Conservation (phyloP, 2,888 invertebrate genomes). For the Iselma pallidipennis region DNA sequence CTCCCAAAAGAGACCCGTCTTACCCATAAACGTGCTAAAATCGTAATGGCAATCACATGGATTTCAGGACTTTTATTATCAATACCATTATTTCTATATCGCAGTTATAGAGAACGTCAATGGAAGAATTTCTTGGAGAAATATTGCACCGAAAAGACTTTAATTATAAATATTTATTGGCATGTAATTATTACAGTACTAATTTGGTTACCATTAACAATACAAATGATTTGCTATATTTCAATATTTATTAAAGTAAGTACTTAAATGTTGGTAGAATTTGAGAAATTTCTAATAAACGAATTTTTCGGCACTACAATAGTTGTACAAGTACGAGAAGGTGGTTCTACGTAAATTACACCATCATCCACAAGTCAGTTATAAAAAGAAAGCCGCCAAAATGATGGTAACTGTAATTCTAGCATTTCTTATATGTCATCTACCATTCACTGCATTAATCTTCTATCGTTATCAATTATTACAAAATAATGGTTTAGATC, state of each 20-base stretch:
- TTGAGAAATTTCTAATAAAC: no score
- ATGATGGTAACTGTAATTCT: conserved; percentile 72
- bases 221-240: conserved; percentile 75
- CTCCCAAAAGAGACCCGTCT: conserved; percentile 72
- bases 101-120: conserved; percentile 68
- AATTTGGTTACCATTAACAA: conserved; percentile 76
- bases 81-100: conserved; percentile 66
- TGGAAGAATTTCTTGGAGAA: conserved; percentile 78
- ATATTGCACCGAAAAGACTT: conserved; percentile 72
- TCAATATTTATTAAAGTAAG: conserved; percentile 70
- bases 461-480: conserved; percentile 65
- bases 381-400: conserved; percentile 70
- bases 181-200: conserved; percentile 73
- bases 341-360: conserved; percentile 66
- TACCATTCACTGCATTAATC: conserved; percentile 74
- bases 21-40: conserved; percentile 65
- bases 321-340: conserved; percentile 67
- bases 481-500: conserved; percentile 40
- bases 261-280: no score
- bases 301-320: no score
- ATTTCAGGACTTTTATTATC: conserved; percentile 65
- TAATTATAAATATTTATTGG: conserved; percentile 74
- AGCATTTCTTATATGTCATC: conserved; percentile 68
- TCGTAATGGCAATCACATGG: conserved; percentile 71
- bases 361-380: conserved; percentile 64